phyloP scores from a whole-genome alignment of 2,113 vertebrate species.

The Cercopithecus mona region DNA sequence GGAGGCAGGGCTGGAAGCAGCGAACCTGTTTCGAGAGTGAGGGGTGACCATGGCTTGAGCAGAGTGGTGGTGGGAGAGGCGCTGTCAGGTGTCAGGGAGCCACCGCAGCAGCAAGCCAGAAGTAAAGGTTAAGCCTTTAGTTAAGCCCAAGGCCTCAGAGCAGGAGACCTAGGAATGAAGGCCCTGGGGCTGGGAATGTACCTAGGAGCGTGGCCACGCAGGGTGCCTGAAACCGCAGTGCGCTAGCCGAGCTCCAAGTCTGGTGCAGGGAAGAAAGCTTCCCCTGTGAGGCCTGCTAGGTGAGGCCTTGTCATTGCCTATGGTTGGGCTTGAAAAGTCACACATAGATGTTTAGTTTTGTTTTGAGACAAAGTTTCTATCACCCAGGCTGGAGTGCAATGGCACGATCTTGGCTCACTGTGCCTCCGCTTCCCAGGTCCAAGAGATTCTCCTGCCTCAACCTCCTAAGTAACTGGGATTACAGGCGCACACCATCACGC shows the following conservation, averaged over 20 bases:
- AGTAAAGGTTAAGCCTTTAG: neutral
- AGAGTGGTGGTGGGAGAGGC: neutral
- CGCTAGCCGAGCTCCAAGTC: no score
- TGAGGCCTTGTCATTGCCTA: neutral
- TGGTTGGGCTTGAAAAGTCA: neutral
- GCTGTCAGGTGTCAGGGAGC: neutral
- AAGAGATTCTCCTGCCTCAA: no score
- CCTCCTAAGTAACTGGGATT: no score
- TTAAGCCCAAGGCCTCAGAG: neutral
- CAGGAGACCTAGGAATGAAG: neutral
- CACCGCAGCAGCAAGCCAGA: neutral
- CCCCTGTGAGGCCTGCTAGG: neutral
- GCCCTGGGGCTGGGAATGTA: neutral
- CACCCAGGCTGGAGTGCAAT: no score
- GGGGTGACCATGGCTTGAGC: neutral
- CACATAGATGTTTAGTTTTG: neutral
- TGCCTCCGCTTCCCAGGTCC: no score
- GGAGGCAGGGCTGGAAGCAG: neutral
- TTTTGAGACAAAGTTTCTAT: no score
- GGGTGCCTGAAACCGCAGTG: no score
- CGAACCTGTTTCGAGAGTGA: neutral
- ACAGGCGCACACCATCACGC: accelerated
- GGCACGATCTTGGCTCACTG: no score
- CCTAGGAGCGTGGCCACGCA: no score
- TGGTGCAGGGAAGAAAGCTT: neutral